Percentiles rank a stretch among this genome's conserved stretches.
Evolutionary conservation across 2,113 vertebrate species (phyloP).

Genomic region (Lampris megalopsis): DNA sequence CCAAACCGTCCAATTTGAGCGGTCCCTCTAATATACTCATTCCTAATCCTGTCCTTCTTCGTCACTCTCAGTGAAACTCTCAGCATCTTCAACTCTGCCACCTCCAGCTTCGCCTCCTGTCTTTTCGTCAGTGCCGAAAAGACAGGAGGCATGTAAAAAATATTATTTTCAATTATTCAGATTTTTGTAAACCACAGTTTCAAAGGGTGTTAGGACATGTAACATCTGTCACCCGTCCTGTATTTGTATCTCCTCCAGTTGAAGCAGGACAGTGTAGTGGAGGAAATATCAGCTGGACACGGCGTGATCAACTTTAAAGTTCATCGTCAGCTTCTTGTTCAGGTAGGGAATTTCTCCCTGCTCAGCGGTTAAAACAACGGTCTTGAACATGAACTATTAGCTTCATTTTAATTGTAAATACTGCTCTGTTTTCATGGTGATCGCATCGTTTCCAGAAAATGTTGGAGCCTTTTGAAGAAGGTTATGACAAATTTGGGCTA

Average conservation of each 20-base stretch:
- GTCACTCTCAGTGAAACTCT: too few species aligned
- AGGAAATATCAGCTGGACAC: slow-evolving; percentile 81
- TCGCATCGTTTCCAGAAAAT: slow-evolving; percentile 81
- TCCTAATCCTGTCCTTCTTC: too few species aligned
- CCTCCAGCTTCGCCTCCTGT: too few species aligned
- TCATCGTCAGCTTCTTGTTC: slow-evolving; percentile 87
- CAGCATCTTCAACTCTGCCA: too few species aligned
- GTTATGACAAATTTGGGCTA: slow-evolving; percentile 84
- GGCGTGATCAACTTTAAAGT: slow-evolving; percentile 89
- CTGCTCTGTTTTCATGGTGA: not conserved
- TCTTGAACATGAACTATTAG: not conserved
- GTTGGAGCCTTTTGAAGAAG: slow-evolving; percentile 85
- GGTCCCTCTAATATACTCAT: too few species aligned
- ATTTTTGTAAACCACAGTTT: too few species aligned
- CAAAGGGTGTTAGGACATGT: too few species aligned
- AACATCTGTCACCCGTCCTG: not conserved
- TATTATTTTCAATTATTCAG: too few species aligned
- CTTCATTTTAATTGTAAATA: not conserved
- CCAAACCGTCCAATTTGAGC: too few species aligned
- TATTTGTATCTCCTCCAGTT: slow-evolving; percentile 78
- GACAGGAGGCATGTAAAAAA: too few species aligned
- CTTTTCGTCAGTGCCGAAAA: too few species aligned
- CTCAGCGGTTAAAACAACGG: not conserved
- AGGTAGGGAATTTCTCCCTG: slow-evolving; percentile 77
- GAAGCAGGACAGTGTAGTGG: slow-evolving; percentile 86